Percentiles rank a stretch among this genome's conserved stretches.
phyloP scores from a whole-genome alignment of 2,113 vertebrate genomes.

The Albula goreensis region DNA sequence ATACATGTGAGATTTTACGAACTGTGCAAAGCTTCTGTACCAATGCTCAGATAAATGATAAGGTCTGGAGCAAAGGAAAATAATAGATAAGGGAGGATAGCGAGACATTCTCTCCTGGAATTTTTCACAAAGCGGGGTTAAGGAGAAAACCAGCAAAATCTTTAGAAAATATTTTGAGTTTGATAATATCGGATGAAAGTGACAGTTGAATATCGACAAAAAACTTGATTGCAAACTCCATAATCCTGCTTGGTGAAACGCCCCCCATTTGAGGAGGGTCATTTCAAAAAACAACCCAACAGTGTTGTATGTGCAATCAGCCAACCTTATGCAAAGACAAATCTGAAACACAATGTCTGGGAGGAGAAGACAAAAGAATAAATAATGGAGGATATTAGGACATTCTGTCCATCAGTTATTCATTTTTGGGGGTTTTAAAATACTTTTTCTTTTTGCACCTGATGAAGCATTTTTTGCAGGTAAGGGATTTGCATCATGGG shows the following conservation, averaged over 20 bases:
- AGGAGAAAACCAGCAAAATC: too few relatives aligned
- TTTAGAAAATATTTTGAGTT: too few relatives aligned
- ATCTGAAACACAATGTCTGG: too few relatives aligned
- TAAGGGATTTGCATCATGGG: neutral
- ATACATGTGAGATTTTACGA: neutral
- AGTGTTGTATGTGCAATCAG: too few relatives aligned
- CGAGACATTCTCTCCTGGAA: neutral
- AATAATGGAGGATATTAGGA: neutral
- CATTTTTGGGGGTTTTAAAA: neutral
- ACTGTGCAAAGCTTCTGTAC: neutral
- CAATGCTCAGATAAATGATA: neutral
- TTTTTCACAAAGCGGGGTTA: neutral
- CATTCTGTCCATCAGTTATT: neutral
- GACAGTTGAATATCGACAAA: too few relatives aligned
- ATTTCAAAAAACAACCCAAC: too few relatives aligned
- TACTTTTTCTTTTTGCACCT: neutral
- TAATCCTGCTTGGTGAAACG: too few relatives aligned
- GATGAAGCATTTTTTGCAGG: neutral
- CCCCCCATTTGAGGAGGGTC: too few relatives aligned
- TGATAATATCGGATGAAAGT: too few relatives aligned
- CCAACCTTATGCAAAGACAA: too few relatives aligned
- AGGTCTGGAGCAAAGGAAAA: neutral
- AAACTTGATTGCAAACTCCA: too few relatives aligned
- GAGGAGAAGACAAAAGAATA: neutral
- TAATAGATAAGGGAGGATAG: neutral